Base-by-base conservation (phyloP, 1,140 invertebrate species). In the Calosoma granatense region DNA sequence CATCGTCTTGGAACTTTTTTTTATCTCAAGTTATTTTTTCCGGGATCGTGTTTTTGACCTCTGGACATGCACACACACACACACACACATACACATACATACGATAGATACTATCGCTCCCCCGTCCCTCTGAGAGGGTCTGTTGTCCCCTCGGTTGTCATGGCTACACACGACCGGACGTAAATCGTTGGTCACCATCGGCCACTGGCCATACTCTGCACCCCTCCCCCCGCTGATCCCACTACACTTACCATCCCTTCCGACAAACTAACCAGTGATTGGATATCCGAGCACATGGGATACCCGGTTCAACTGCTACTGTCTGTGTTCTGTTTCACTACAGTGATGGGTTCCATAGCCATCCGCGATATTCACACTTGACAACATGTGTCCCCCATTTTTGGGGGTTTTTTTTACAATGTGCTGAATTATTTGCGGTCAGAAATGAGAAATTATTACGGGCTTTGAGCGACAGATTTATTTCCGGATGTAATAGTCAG, bases 11-110 rank as follows among this genome's bases (percentile, higher is more conserved):
- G 9, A 47, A 47, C 41, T 12, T 47, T 36, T 36, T 47, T 47
- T 47, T 47, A 47, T 47, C 41, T 47, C 41, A 47, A 47, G 41
- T 47, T 47, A 47, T 47, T 47, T 47, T 30, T 47, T 47, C 41
- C 41, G 41, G 41, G 4, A 47, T 9, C 41, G 41, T 47, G 41
- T 47, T 47, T 47, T 47, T 47, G 41, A 47, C 41, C 41, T 47
- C 15, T 47, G 9, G 9, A 17, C 26, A 6, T 30, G 26, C 26
- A 14, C 14, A 4, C 26, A 14, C 14, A 4, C 6, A 30, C 14
- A 6, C 26, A 30, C 26, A 4, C 14, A 30, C 26, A n/a, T n/a
- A n/a, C n/a, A n/a, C n/a, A n/a, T n/a, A n/a, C n/a, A n/a, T n/a
- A n/a, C n/a, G n/a, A n/a, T n/a, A n/a, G n/a, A n/a, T n/a, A n/a